These are phyloP conservation scores for Phrynocephalus guinanensis DNA, from an alignment of 2,797 vertebrate species.

Conservation along the genomic window DNA sequence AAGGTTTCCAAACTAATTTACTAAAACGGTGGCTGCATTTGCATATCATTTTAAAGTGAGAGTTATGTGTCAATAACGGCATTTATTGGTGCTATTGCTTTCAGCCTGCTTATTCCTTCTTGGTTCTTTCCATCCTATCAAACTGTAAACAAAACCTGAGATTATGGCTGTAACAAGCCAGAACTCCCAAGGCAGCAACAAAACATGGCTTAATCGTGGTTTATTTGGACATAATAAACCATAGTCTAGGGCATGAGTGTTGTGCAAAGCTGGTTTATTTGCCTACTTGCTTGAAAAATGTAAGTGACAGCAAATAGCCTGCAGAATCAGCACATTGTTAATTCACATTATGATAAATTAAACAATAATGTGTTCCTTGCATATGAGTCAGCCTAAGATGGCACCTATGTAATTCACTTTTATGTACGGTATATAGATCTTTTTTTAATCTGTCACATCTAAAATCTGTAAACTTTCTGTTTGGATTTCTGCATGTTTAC, in stretches of 20 bases:
- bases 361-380: neutral
- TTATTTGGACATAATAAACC: neutral
- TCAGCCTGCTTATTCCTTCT: neutral
- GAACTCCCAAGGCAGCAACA: neutral
- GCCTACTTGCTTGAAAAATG: neutral
- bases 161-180: neutral
- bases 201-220: neutral
- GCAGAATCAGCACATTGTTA: neutral
- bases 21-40: neutral
- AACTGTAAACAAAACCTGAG: neutral
- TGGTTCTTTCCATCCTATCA: neutral
- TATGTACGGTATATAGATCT: slow-evolving; percentile 36
- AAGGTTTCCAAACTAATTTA: neutral
- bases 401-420: slow-evolving; percentile 13
- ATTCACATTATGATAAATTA: neutral
- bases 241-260: neutral
- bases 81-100: neutral
- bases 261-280: neutral
- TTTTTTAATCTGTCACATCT: slow-evolving; percentile 17
- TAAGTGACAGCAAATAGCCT: neutral
- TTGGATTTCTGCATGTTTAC: accelerated
- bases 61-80: neutral
- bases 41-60: neutral
- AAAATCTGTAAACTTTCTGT: neutral
- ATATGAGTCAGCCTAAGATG: slow-evolving; percentile 2